Base-by-base conservation (phyloP, 2,113 vertebrate species). In the Dromiciops gliroides region DNA sequence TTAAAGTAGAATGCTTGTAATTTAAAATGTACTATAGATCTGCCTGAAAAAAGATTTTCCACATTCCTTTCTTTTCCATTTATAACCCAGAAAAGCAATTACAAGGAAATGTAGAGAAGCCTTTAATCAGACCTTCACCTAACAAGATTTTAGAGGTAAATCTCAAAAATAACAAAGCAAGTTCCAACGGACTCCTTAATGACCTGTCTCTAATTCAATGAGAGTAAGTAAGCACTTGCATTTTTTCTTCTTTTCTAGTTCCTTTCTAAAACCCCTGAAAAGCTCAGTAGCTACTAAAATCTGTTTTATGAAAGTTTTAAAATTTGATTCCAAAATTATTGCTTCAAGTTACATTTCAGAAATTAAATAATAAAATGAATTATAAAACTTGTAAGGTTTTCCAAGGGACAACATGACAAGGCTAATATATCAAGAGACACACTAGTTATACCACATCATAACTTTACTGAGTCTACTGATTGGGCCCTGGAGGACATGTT, bases 361-460 rank as follows among this genome's bases (percentile, higher is more conserved):
- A 89, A 93, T 47, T 94, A 91, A 60, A 48, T 89, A 94, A 75
- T 47, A 89, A 94, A 48, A 48, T 91, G 22, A 50, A 44, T 83
- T 83, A 44, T 44, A 83, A 83, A 83, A 44, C n/a, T 44, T 28
- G 0, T 7, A 89, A 28, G 47, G 1, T 83, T 48, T 90, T 56
- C 7, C n/a, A 56, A 92, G 60, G 25, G 7, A 50, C 67, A 50
- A n/a, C 12, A 91, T 31, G 37, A 93, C 8, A n/a, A 83, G 23
- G 28, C 12, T 60, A 26, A 49, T 92, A 89, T 93, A 51, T 75
- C 10, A 75, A 5, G 25, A 12, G 3, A 75, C 1, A 9, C 6
- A 92, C 89, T 53, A 51, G 25, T 48, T 0, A 91, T 89, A 24
- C 2, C 90, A 48, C 52, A 89, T 44, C 28, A 90, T 90, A 89